Conservation (phyloP, 2,113 vertebrate genomes). For the Forbesichthys papilliferus region DNA sequence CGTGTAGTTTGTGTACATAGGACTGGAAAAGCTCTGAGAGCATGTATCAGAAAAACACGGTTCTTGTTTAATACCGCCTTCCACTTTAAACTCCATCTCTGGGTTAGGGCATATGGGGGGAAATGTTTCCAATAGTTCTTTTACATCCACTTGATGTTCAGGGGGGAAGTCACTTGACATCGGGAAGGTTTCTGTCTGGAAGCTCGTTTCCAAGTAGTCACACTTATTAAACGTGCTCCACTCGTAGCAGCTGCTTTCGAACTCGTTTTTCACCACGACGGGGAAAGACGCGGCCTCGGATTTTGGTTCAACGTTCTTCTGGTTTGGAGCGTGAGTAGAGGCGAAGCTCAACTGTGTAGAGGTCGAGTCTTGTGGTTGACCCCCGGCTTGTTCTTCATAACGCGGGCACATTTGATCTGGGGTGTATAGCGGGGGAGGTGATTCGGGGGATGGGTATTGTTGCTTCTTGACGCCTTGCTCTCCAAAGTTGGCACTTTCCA, state of each 20-base stretch:
- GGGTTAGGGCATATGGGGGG: conserved; percentile 74
- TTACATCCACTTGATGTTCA: conserved; percentile 80
- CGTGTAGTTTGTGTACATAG: conserved; percentile 74
- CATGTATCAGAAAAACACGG: conserved; percentile 78
- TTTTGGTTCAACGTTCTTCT: conserved; percentile 80
- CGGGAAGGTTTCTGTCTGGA: conserved; percentile 79
- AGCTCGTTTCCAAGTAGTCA: conserved; percentile 77
- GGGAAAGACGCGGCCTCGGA: conserved; percentile 84
- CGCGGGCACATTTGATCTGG: conserved; percentile 75
- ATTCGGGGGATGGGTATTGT: conserved; percentile 64
- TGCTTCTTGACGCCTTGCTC: conserved; percentile 77
- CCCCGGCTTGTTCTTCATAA: conserved; percentile 72
- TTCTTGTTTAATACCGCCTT: conserved; percentile 78
- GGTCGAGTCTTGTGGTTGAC: conserved; percentile 73
- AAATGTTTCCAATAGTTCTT: conserved; percentile 80
- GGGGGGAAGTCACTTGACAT: conserved; percentile 77
- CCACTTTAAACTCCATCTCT: conserved; percentile 79
- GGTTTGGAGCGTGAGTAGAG: conserved; percentile 76
- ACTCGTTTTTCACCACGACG: conserved; percentile 83
- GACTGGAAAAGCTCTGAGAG: conserved; percentile 72
- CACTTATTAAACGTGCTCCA: conserved; percentile 84
- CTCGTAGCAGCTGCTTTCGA: conserved; percentile 83
- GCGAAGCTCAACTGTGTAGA: conserved; percentile 68
- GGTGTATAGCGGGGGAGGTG: conserved; percentile 61
- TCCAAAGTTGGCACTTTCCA: conserved; percentile 70